Evolutionary conservation across 2,888 invertebrate genomes (phyloP).

Genomic region (Apodemia mormo): DNA sequence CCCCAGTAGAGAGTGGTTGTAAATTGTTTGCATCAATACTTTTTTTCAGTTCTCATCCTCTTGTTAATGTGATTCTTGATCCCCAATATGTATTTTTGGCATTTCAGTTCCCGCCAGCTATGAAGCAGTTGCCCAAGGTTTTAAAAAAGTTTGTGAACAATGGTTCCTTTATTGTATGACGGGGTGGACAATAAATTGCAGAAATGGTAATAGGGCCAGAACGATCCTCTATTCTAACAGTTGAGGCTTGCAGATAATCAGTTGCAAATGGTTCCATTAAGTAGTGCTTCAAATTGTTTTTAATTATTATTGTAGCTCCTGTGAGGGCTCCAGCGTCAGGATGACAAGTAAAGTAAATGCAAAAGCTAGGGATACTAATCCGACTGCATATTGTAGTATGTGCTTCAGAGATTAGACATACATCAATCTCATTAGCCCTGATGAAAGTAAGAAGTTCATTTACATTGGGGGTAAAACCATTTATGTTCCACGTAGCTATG

Average conservation of each 20-base stretch:
- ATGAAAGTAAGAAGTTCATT: neutral
- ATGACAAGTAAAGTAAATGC: neutral
- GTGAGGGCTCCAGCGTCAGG: neutral
- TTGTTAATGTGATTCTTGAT: slow-evolving; percentile 31
- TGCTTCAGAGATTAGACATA: too few relatives aligned
- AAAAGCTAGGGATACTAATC: too few relatives aligned
- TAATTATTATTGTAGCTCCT: neutral
- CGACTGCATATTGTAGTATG: too few relatives aligned
- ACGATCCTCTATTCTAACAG: neutral
- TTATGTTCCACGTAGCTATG: neutral
- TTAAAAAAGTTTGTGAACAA: neutral
- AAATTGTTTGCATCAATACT: slow-evolving; percentile 14
- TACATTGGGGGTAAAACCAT: neutral
- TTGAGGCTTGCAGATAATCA: slow-evolving; percentile 16
- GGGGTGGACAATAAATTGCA: neutral
- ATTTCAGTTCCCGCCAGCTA: slow-evolving; percentile 36
- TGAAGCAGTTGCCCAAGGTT: neutral
- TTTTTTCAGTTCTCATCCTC: slow-evolving; percentile 33
- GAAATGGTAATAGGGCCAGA: neutral
- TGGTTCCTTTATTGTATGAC: neutral
- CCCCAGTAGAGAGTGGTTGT: slow-evolving; percentile 16
- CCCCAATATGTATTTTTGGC: slow-evolving; percentile 37
- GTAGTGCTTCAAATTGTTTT: slow-evolving; percentile 1
- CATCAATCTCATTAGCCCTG: too few relatives aligned
- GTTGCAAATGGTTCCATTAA: neutral